These are phyloP conservation scores for Dione vanillae DNA, from an alignment of 2,888 invertebrate species.

Conservation along the genomic window DNA sequence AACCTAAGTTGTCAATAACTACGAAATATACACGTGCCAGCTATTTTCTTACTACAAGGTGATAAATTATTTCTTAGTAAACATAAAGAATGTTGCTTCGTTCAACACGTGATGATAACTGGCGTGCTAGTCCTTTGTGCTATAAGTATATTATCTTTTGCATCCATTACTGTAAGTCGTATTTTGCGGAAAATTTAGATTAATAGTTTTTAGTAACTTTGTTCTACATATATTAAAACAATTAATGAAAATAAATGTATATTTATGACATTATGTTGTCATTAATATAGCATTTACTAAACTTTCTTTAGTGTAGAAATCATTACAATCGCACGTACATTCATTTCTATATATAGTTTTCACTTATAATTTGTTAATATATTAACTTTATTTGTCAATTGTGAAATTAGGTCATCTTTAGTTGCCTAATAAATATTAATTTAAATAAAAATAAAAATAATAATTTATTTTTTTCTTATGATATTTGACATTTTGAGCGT, in stretches of 20 bases:
- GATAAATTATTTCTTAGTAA: constrained; percentile 32
- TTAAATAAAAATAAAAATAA: constrained; percentile 16
- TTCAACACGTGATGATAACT: constrained; percentile 34
- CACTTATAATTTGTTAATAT: constrained; percentile 3
- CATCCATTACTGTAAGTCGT: background rate
- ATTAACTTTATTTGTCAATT: constrained; percentile 3
- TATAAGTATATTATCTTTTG: background rate
- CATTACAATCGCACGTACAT: too few species aligned
- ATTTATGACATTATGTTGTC: too few species aligned
- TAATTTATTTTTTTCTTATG: background rate
- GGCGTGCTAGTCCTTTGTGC: background rate
- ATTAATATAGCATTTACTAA: too few species aligned
- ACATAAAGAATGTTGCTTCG: constrained; percentile 4
- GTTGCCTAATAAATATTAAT: constrained; percentile 22
- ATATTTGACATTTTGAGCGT: constrained; percentile 11
- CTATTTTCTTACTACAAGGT: constrained; percentile 6
- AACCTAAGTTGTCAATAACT: background rate
- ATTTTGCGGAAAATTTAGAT: background rate
- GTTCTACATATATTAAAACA: background rate
- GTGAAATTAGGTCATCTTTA: constrained; percentile 19
- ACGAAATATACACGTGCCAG: constrained; percentile 2
- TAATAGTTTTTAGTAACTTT: background rate
- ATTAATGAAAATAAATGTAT: too few species aligned
- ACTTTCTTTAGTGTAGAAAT: too few species aligned
- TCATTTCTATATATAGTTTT: background rate